phyloP scores from a whole-genome alignment of 2,888 invertebrate genomes.

The Lasioglossum malachurum region DNA sequence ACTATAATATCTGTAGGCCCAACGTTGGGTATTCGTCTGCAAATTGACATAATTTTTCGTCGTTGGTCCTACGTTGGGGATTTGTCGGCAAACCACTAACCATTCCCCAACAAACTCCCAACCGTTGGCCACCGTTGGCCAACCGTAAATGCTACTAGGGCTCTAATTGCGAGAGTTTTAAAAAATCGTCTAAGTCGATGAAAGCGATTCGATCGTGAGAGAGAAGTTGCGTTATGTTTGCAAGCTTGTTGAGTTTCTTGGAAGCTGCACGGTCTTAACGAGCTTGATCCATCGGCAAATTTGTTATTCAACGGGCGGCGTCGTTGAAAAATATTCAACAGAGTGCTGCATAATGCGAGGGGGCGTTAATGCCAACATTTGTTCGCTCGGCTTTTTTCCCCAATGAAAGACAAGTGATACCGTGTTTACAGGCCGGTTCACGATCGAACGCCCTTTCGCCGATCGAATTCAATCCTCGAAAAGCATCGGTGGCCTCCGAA shows the following conservation, averaged over 20 bases:
- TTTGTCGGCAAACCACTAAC: too few relatives aligned
- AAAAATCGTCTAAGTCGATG: too few relatives aligned
- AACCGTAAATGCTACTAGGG: too few relatives aligned
- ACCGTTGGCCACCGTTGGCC: too few relatives aligned
- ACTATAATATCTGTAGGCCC: too few relatives aligned
- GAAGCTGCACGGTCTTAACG: neutral
- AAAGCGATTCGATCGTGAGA: neutral
- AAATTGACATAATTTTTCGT: too few relatives aligned
- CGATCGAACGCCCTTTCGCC: neutral
- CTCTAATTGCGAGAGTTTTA: too few relatives aligned
- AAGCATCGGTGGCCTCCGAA: conserved; percentile 14
- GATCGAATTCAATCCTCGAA: conserved; percentile 39
- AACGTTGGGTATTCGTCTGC: too few relatives aligned
- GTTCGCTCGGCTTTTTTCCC: neutral
- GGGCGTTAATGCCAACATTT: neutral
- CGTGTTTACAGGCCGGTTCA: neutral
- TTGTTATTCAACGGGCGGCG: neutral
- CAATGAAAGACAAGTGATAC: neutral
- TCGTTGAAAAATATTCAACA: too few relatives aligned
- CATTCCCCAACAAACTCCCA: too few relatives aligned
- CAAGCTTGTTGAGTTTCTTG: neutral
- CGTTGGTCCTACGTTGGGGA: too few relatives aligned
- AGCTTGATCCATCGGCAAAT: neutral
- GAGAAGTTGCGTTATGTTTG: neutral
- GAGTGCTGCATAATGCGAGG: neutral